Evolutionary conservation across 1,140 invertebrate species (phyloP), one percentile per base, ranked within the genome.

Genomic region (Trichogramma pretiosum): DNA sequence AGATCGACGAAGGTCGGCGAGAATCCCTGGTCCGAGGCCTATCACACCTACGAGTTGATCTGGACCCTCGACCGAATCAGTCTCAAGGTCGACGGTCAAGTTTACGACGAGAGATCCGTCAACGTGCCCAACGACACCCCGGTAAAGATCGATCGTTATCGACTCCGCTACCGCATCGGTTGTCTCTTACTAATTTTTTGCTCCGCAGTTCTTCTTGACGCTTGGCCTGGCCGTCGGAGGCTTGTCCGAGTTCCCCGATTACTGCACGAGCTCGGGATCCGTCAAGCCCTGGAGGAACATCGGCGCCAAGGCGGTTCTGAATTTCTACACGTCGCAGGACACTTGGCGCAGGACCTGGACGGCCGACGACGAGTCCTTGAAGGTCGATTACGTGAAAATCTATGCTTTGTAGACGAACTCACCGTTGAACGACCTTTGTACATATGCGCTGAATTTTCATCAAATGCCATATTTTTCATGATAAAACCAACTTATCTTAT

Each of bases 181-280:
- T 30, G 13, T n/a, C n/a, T n/a, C n/a, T n/a, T n/a, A n/a, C n/a
- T n/a, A n/a, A n/a, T n/a, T n/a, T n/a, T 34, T 55, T 52, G 28
- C 35, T 60, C 69, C 67, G 3, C 63, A 89, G 85, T 89, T 86
- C 65, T 84, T 84, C 58, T 56, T 90, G 5, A 76, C 80, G 3
- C 53, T 89, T 9, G 85, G 83, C 3, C 57, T 89, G 16, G 83
- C 80, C 17, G 83, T 82, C 14, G 87, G 85, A 39, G 85, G 87
- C 14, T 75, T 78, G n/a, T 72, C 70, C 0, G 77, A 77, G 55
- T 89, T 89, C 67, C 75, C 79, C 5, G 85, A 90, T 51, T 50
- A 45, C n/a, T 53, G 48, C 3, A 54, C 21, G 9, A 69, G 56
- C 24, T 43, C 30, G 0, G 56, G 33, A 3, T 58, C 67, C 3